Evolutionary conservation across 2,888 invertebrate genomes (phyloP).

Genomic region (Dyspetes luteomarginatus): DNA sequence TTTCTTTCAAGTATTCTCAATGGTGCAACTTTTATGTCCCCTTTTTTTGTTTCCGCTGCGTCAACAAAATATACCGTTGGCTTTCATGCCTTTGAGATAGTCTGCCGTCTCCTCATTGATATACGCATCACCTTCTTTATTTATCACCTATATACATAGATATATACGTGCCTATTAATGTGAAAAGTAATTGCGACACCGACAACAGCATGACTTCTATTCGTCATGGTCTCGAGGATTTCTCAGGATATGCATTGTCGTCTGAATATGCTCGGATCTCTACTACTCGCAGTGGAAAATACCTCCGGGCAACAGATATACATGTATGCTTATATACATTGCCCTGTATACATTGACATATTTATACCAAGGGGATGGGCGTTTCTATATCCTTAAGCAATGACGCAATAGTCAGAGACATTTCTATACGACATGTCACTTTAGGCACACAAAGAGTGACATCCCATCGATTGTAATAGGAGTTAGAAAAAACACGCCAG

Average conservation of each 20-base stretch:
- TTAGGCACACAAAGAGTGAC: too few relatives aligned
- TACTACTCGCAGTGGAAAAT: background rate
- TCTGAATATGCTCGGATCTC: constrained; percentile 14
- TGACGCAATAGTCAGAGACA: too few relatives aligned
- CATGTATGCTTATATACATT: too few relatives aligned
- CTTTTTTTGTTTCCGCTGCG: constrained; percentile 33
- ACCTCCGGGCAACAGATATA: constrained; percentile 7
- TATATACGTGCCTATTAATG: constrained; percentile 30
- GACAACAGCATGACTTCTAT: constrained; percentile 48
- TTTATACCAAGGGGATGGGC: too few relatives aligned
- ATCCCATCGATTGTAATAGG: too few relatives aligned
- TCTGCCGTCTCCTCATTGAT: constrained; percentile 6
- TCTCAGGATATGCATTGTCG: background rate
- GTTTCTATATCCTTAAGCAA: too few relatives aligned
- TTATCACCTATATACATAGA: background rate
- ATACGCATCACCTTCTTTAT: background rate
- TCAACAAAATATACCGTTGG: constrained; percentile 13
- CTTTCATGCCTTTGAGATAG: constrained; percentile 17
- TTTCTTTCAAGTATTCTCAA: constrained; percentile 26
- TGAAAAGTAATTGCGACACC: constrained; percentile 48
- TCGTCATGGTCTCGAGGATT: constrained; percentile 34
- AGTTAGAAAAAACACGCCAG: too few relatives aligned
- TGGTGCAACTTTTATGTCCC: constrained; percentile 41
- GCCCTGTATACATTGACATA: too few relatives aligned
- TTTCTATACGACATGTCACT: too few relatives aligned